Percentiles rank a stretch among this genome's conserved stretches.
Evolutionary conservation across 2,113 vertebrate genomes (phyloP).

Genomic region (Gavialis gangeticus): DNA sequence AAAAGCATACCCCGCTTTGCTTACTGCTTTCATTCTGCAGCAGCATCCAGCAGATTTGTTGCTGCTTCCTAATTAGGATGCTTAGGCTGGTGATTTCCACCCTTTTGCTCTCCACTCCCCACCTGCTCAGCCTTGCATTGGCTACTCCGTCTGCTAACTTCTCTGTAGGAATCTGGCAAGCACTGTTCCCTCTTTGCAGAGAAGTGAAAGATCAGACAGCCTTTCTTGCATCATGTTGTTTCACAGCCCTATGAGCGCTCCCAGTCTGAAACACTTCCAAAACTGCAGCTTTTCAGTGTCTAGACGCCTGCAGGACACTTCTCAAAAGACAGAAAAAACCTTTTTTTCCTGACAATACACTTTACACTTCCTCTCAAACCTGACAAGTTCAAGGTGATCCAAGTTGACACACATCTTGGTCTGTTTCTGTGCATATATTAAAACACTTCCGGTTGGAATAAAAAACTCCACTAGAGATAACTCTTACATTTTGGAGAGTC

Average conservation of each 20-base stretch:
- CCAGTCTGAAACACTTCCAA: slow-evolving; percentile 5
- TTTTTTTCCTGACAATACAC: not conserved
- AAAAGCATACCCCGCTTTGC: not conserved
- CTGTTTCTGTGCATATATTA: not conserved
- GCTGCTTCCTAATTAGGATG: not conserved
- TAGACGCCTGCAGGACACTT: not conserved
- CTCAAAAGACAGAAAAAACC: not conserved
- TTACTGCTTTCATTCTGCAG: not conserved
- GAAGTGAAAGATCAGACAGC: not conserved
- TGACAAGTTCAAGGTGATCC: not conserved
- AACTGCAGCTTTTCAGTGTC: not conserved
- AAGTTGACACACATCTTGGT: not conserved
- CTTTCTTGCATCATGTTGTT: not conserved
- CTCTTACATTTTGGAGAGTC: not conserved
- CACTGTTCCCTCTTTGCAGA: not conserved
- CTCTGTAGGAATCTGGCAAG: not conserved
- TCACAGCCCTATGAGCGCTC: not conserved
- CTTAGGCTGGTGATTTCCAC: not conserved
- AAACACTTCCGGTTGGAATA: not conserved
- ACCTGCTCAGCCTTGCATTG: not conserved
- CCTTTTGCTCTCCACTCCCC: not conserved
- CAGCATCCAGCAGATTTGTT: not conserved
- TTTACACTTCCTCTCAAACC: not conserved
- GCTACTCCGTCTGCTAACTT: not conserved
- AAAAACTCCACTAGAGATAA: too few relatives aligned